These are phyloP conservation scores for Orbicella faveolata DNA, from an alignment of 64 coral and sea anemone species.

Conservation along the genomic window DNA sequence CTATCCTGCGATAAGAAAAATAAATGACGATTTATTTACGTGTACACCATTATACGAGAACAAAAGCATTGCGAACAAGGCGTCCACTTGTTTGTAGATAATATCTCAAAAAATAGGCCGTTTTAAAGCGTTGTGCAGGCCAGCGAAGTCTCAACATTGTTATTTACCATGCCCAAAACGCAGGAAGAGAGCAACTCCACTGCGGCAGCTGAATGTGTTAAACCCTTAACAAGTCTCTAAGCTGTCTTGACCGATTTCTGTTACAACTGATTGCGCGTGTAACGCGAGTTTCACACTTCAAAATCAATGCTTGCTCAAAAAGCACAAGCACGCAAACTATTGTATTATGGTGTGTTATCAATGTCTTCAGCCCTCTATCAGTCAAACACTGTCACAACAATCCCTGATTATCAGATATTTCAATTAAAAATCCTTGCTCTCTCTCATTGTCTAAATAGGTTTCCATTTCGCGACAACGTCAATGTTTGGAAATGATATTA, in stretches of 20 bases:
- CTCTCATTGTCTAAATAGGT: not conserved
- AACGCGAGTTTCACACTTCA: not conserved
- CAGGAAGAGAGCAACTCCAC: not conserved
- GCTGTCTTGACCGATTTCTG: not conserved
- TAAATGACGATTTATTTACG: not conserved
- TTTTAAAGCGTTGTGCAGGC: not conserved
- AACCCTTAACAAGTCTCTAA: not conserved
- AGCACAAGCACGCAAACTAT: not conserved
- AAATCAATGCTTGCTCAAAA: not conserved
- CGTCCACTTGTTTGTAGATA: not conserved
- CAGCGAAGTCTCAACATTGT: not conserved
- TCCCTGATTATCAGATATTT: not conserved
- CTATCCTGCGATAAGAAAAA: slow-evolving; percentile 50
- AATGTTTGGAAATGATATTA: too few relatives aligned
- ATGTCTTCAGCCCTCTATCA: not conserved
- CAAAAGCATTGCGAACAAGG: not conserved
- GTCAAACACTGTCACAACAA: slow-evolving; percentile 12
- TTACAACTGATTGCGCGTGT: not conserved
- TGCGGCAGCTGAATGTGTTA: not conserved
- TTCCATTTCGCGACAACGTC: not conserved
- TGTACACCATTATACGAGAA: not conserved
- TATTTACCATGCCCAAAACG: not conserved
- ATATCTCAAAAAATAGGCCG: not conserved
- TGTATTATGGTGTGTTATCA: not conserved
- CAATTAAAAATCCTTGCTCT: slow-evolving; percentile 15